Conservation (phyloP, 2,888 invertebrate species). For the Cremastinae sp. region DNA sequence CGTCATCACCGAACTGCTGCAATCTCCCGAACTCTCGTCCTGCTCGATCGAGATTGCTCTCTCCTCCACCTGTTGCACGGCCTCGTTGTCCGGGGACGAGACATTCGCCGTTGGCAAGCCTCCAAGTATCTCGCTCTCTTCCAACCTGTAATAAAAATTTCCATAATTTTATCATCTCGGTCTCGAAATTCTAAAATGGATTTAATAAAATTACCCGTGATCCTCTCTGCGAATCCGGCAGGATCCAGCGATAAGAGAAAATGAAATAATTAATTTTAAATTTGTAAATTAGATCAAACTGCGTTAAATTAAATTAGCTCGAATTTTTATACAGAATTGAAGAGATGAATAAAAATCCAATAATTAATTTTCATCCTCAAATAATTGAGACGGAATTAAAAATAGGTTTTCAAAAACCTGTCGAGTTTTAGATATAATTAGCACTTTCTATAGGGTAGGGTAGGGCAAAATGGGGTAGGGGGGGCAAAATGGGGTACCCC, state of each 20-base stretch:
- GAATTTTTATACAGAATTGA: too few relatives aligned
- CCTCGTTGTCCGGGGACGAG: conserved; percentile 56
- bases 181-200: not conserved
- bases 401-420: not conserved
- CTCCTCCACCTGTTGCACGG: conserved; percentile 43
- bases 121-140: conserved; percentile 83
- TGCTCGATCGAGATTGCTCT: conserved; percentile 44
- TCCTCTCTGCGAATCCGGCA: conserved; percentile 47
- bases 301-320: too few relatives aligned
- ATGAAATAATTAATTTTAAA: too few relatives aligned
- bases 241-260: too few relatives aligned
- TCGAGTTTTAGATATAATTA: not conserved
- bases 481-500: too few relatives aligned
- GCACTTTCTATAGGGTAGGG: too few relatives aligned
- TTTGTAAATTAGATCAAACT: too few relatives aligned
- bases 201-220: conserved; percentile 54
- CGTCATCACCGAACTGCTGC: conserved; percentile 67
- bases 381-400: not conserved
- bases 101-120: conserved; percentile 67
- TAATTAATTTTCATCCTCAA: not conserved
- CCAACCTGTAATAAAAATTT: conserved; percentile 80
- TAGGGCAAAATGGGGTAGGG: too few relatives aligned
- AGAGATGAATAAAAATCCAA: too few relatives aligned
- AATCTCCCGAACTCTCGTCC: conserved; percentile 75
- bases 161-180: not conserved